Base-by-base conservation (phyloP, 2,113 vertebrate genomes). In the Prionailurus bengalensis region DNA sequence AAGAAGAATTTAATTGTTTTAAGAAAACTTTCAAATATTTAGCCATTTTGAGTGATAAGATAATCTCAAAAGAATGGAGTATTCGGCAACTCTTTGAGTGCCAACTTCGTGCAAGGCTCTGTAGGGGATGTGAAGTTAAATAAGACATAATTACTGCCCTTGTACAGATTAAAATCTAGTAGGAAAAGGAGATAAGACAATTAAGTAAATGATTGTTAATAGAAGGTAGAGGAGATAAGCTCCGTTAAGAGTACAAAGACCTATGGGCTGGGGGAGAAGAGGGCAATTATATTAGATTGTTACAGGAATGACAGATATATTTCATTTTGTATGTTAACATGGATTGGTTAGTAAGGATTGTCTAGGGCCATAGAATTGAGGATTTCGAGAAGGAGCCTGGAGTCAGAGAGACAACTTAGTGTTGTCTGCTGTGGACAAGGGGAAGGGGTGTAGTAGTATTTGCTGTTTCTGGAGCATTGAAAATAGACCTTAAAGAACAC, bases 11-110 rank as follows among this genome's bases (percentile, higher is more conserved):
- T 65, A 14, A 74, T 83, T 81, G 48, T 96, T 96, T 97, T 66
- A 71, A 91, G 88, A 86, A 93, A 97, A 29, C 19, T 94, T 95
- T 90, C 17, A 88, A 91, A 70, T 88, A 95, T 63, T 93, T 86
- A 74, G 55, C 63, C 27, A 76, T 97, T 95, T 93, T 94, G 36
- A 94, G 21, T 85, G 31, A 76, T 92, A 42, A 84, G 63, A 87
- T 93, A 94, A 82, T 89, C 63, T 25, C 8, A 86, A 58, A 97
- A 97, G 45, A 87, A 94, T 45, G 55, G 93, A n/a, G 1, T 58
- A 16, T 89, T 71, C 13, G 51, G 63, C 15, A 81, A 36, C 51
- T 85, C 0, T 95, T 96, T 86, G 76, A 96, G 71, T 84, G 45
- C 16, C 42, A 84, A 13, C 9, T 88, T 95, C 23, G 19, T 89